Conservation (phyloP, 1,140 invertebrate species). For the Drosophila trapezifrons region DNA sequence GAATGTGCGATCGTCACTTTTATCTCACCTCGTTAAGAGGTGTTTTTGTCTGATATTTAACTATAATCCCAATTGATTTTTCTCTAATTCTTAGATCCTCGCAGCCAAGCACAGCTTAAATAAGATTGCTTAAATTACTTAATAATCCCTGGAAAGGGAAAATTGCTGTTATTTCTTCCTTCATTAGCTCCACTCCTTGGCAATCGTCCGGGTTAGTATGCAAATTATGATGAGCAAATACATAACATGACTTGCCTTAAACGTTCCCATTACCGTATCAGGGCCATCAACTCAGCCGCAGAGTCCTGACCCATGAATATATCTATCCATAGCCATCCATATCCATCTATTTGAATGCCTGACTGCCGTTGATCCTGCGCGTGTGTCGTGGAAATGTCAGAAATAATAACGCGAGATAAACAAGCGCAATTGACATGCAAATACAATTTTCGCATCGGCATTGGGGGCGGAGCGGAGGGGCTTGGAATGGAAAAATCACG, state of each 20-base stretch:
- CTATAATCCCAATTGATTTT: background rate
- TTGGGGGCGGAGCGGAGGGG: background rate
- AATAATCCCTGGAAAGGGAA: constrained; percentile 12
- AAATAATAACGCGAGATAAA: constrained; percentile 80
- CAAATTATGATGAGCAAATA: constrained; percentile 66
- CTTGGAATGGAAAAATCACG: constrained; percentile 45
- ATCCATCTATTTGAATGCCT: constrained; percentile 18
- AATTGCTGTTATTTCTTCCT: constrained; percentile 1
- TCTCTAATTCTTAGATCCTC: background rate
- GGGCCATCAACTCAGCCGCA: constrained; percentile 47
- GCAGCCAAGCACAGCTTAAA: too few relatives aligned
- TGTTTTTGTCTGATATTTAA: too few relatives aligned
- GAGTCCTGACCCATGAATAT: constrained; percentile 29
- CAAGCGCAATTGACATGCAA: constrained; percentile 80
- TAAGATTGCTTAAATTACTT: constrained; percentile 10
- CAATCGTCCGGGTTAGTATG: constrained; percentile 41
- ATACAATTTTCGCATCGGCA: constrained; percentile 66
- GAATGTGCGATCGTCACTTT: too few relatives aligned
- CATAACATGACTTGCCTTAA: constrained; percentile 57
- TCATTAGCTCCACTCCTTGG: constrained; percentile 7
- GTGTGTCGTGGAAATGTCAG: constrained; percentile 64
- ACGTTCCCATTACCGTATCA: constrained; percentile 52
- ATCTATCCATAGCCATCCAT: constrained; percentile 12
- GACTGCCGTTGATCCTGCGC: constrained; percentile 30
- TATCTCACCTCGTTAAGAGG: too few relatives aligned